These are phyloP conservation scores for Carduelis carduelis DNA, from an alignment of 2,797 vertebrate genomes.

Conservation along the genomic window DNA sequence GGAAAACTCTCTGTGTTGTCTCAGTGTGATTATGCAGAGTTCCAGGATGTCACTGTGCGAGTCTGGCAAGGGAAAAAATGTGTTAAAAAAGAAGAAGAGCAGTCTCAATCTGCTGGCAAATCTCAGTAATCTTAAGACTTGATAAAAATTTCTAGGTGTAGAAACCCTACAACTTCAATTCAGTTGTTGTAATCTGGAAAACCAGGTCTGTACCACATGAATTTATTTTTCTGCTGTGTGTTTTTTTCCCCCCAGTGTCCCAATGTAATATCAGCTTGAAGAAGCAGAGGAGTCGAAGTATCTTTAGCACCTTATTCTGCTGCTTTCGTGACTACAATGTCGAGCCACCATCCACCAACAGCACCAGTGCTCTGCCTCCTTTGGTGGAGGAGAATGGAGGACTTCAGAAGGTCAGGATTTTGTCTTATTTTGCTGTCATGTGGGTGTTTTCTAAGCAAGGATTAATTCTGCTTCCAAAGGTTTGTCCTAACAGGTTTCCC, in stretches of 20 bases:
- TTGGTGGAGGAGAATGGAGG: slow-evolving; percentile 92
- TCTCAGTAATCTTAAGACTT: not conserved
- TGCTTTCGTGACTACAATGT: slow-evolving; percentile 97
- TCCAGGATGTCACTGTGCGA: fast-evolving
- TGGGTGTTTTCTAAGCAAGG: not conserved
- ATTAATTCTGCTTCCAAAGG: not conserved
- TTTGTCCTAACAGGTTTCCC: not conserved
- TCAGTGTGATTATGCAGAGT: not conserved
- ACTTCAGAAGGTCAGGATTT: slow-evolving; percentile 88
- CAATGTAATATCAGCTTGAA: slow-evolving; percentile 95
- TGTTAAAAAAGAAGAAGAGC: not conserved
- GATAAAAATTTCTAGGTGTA: not conserved
- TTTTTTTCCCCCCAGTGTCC: slow-evolving; percentile 76
- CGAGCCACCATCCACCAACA: slow-evolving; percentile 84
- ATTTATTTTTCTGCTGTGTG: not conserved
- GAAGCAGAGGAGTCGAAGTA: slow-evolving; percentile 92
- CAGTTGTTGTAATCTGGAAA: not conserved
- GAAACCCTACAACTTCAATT: not conserved
- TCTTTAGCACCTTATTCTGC: slow-evolving; percentile 98
- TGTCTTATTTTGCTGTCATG: slow-evolving; percentile 3
- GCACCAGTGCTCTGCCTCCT: slow-evolving; percentile 82
- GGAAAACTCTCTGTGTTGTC: not conserved
- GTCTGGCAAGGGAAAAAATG: not conserved
- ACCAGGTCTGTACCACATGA: not conserved
- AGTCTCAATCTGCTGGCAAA: not conserved